Evolutionary conservation across 2,888 invertebrate species (phyloP).

Genomic region (Mythimna ferrago): DNA sequence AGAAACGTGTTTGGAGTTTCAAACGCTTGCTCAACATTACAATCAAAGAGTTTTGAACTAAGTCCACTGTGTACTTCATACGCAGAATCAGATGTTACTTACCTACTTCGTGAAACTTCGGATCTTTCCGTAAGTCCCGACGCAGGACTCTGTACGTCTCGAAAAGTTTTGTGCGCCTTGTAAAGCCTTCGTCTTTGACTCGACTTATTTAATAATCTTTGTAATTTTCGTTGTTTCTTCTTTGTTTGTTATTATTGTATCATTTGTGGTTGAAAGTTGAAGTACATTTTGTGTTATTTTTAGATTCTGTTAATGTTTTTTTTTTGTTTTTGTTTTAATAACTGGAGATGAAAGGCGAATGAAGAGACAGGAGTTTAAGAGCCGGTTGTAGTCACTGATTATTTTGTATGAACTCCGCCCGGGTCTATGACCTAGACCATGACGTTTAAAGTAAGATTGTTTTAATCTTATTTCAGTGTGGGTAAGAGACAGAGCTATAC

Average conservation of each 20-base stretch:
- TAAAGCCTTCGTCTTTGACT: constrained; percentile 37
- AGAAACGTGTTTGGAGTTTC: constrained; percentile 4
- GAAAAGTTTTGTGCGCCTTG: constrained; percentile 26
- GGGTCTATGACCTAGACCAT: too few species aligned
- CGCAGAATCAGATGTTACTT: constrained; percentile 31
- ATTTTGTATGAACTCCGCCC: too few species aligned
- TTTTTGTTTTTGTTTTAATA: constrained; percentile 4
- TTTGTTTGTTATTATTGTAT: constrained; percentile 38
- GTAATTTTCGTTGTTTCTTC: constrained; percentile 45
- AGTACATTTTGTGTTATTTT: constrained; percentile 5
- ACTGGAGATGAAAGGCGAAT: background rate
- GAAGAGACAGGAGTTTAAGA: background rate
- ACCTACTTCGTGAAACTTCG: constrained; percentile 13
- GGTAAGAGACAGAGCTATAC: too few species aligned
- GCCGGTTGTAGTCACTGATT: too few species aligned
- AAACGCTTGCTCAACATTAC: constrained; percentile 17
- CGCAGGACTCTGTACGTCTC: constrained; percentile 19
- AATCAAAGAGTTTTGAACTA: constrained; percentile 44
- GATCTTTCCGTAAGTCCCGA: constrained; percentile 38
- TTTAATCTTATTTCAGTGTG: too few species aligned
- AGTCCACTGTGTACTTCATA: constrained; percentile 21
- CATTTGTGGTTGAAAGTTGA: constrained; percentile 25
- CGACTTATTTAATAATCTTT: constrained; percentile 48
- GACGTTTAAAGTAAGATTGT: too few species aligned
- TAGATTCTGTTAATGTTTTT: background rate